Base-by-base conservation (phyloP, 2,888 invertebrate genomes). In the Eumerus sabulonum region DNA sequence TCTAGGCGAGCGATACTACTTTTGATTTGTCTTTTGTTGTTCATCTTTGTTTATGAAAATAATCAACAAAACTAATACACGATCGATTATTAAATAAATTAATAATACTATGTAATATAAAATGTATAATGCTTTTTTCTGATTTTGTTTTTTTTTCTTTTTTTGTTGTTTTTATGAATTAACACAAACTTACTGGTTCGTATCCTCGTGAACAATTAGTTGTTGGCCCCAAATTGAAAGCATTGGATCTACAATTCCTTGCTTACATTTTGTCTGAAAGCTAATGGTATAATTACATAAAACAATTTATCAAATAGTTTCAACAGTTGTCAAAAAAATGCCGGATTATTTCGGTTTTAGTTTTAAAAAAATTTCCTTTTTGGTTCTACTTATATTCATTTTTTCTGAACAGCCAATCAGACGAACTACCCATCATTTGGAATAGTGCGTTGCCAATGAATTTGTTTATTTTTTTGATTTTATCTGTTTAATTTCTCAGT, bases 191-290 rank as follows among this genome's bases (percentile, higher is more conserved):
- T 95, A 97, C 96, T 96, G 96, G 92, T 96, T 95, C 90, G 96
- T 96, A 92, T 97, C 96, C 94, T 96, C 96, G 94, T 96, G 96
- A 91, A 96, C 95, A 92, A 96, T 96, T 93, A 96, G 95, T 93
- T 96, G 96, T 92, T 97, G 96, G 92, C 96, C 97, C 97, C 97
- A 97, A 92, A 97, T 97, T 92, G 95, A 96, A 92, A 97, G 95
- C 96, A 97, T 96, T 92, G 96, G 97, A 93, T 97, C 96, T 94
- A 96, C 95, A 93, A 96, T 96, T 93, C 96, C 96, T 93, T 95
- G 95, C 94, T 96, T 96, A 92, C 93, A 93, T 91, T 93, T 93
- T 91, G 93, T 94, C 93, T 94, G 93, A 93, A 94, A 94, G 92
- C 94, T 94, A 90, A 82, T 85, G 86, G 85, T 84, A 83, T 83